Conservation (phyloP, 2,888 invertebrate species). For the Drosophila quinaria region DNA sequence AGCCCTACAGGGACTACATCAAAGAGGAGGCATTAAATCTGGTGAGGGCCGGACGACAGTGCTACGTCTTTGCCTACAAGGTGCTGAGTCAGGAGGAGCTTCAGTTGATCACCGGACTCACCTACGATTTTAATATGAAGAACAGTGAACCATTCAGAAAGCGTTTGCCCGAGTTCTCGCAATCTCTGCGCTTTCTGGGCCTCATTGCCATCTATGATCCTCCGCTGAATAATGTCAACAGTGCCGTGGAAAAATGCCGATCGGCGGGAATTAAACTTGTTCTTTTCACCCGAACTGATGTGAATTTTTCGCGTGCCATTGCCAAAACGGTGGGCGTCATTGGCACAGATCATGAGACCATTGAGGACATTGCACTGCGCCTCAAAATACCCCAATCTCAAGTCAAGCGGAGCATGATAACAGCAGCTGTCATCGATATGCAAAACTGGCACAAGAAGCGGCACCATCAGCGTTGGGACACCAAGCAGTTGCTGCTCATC, state of each 20-base stretch:
- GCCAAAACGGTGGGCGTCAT: constrained; percentile 58
- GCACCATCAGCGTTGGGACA: constrained; percentile 51
- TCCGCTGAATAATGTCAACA: constrained; percentile 16
- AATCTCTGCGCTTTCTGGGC: constrained; percentile 48
- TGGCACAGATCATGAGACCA: background rate
- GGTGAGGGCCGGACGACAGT: constrained; percentile 35
- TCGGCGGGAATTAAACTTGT: constrained; percentile 67
- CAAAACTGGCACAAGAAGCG: constrained; percentile 11
- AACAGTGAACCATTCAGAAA: background rate
- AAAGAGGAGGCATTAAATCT: background rate
- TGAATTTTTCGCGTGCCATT: constrained; percentile 27
- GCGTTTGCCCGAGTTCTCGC: background rate
- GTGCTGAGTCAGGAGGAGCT: constrained; percentile 29
- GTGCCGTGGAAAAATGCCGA: constrained; percentile 43
- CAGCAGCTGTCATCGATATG: constrained; percentile 55
- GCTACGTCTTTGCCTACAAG: constrained; percentile 49
- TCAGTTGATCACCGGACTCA: background rate
- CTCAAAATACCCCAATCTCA: constrained; percentile 6
- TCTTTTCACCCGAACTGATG: constrained; percentile 16
- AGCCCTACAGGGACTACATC: background rate
- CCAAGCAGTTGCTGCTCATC: constrained; percentile 36
- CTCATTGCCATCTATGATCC: constrained; percentile 50
- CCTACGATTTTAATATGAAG: background rate
- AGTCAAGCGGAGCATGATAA: constrained; percentile 1
- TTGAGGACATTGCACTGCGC: constrained; percentile 27